phyloP scores from a whole-genome alignment of 2,797 vertebrate genomes.

The Eidolon dupreanum region DNA sequence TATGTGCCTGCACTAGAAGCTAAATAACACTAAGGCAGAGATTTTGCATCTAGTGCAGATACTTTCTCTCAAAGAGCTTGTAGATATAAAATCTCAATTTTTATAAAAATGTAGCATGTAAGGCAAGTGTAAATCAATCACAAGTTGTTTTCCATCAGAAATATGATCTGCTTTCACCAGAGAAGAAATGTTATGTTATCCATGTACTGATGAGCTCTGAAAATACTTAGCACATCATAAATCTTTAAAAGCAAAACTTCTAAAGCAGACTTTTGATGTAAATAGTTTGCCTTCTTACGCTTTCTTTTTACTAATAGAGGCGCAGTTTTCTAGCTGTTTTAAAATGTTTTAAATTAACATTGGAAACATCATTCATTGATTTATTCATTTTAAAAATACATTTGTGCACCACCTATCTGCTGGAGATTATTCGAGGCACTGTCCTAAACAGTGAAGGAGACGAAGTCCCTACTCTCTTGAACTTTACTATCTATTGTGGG shows the following conservation, averaged over 20 bases:
- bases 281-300: neutral
- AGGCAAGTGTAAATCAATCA: conserved; percentile 7
- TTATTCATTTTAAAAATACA: neutral
- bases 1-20: neutral
- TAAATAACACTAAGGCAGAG: neutral
- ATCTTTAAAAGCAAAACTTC: neutral
- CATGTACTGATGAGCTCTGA: neutral
- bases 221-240: neutral
- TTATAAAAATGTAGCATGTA: neutral
- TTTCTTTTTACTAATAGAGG: neutral
- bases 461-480: neutral
- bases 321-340: neutral
- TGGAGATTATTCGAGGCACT: neutral
- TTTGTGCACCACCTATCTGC: neutral
- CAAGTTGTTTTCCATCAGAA: conserved; percentile 34
- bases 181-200: neutral
- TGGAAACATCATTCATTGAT: neutral
- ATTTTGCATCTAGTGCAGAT: neutral
- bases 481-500: neutral
- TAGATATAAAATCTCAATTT: neutral
- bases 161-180: conserved; percentile 22
- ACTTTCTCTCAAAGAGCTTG: neutral
- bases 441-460: neutral
- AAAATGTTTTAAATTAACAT: neutral
- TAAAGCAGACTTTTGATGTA: neutral